Conservation (phyloP, 2,797 vertebrate genomes). For the Rhinella marina region DNA sequence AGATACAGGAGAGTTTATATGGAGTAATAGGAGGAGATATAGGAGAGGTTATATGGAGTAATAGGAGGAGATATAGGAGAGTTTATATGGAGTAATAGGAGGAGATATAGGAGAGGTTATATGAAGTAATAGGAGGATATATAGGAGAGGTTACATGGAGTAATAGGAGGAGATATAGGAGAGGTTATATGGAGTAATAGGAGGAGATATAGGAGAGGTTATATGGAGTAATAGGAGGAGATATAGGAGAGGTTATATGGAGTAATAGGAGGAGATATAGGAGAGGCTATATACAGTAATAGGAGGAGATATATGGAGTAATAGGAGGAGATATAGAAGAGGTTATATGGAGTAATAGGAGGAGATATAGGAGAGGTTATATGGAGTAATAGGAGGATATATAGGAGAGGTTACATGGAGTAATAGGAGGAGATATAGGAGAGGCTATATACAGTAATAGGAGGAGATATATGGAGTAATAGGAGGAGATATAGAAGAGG, state of each 20-base stretch:
- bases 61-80: slow-evolving; percentile 3
- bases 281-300: not conserved
- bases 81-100: slow-evolving; percentile 25
- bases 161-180: slow-evolving; percentile 30
- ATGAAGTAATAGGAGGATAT: slow-evolving; percentile 27
- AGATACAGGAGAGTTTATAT: not conserved
- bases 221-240: slow-evolving; percentile 12
- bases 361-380: no score
- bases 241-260: not conserved
- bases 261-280: slow-evolving; percentile 1
- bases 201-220: not conserved
- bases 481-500: slow-evolving; percentile 12
- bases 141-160: slow-evolving; percentile 1
- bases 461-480: not conserved
- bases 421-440: no score
- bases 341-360: no score
- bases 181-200: not conserved
- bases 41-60: not conserved
- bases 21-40: slow-evolving; percentile 8
- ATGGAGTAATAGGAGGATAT: no score
- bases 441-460: no score
- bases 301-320: not conserved
- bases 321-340: not conserved
- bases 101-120: slow-evolving; percentile 19
- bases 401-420: no score